Base-by-base conservation (phyloP, 2,113 vertebrate species). In the Hippocampus comes region DNA sequence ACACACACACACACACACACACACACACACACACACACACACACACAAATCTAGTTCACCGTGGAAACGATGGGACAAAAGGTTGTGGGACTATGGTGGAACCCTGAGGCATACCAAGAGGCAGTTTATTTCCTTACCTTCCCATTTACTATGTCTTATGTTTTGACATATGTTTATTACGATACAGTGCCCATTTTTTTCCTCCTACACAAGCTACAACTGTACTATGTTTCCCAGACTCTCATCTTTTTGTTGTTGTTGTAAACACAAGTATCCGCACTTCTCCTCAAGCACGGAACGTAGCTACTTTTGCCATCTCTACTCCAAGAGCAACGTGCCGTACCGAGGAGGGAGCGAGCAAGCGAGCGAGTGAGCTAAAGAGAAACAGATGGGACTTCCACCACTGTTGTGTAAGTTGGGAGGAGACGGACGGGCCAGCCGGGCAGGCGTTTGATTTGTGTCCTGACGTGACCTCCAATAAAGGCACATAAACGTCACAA, bases 331-430 rank as follows among this genome's bases (percentile, higher is more conserved):
- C 48, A 21, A 18, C 38, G 27, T 9, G 46, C 63, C n/a, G 27
- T 68, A 53, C 38, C 34, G 72, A 63, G 41, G 55, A 75, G 53
- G 48, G 48, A 17, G 17, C 4, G 53, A n/a, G 21, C 5, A 57
- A 76, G 57, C 68, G 25, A 7, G 53, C 5, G 63, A 76, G 57
- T 66, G 25, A 7, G 78, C 21, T 84, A 89, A 89, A 69, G 73
- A 88, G 83, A 91, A 90, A 75, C 86, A 91, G 89, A 90, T 88
- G 86, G 34, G 78, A 82, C 75, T 49, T 78, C 41, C 51, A 20
- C 53, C n/a, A 82, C 71, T 78, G 82, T 74, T 84, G 63, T 72
- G 75, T 74, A 83, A 81, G 74, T 82, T 71, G 71, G 86, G 80
- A 78, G 67, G 80, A 86, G 77, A 51, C 78, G 49, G 68, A 38